Evolutionary conservation across 1,140 invertebrate species (phyloP), one percentile per base, ranked within the genome.

Genomic region (Sesamia nonagrioides): DNA sequence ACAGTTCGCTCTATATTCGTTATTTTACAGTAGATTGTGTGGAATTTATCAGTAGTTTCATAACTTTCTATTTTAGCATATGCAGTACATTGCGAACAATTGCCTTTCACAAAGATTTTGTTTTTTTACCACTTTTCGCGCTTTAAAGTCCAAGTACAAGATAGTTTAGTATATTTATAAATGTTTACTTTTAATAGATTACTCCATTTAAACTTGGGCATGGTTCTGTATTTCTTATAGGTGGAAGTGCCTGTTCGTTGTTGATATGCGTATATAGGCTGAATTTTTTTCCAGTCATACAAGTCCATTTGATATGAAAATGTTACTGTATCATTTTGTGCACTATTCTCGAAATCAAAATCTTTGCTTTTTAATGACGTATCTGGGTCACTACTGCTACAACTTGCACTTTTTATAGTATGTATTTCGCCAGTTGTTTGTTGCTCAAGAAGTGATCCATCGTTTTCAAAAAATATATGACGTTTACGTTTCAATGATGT

Each of bases 231-330:
- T 45, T 45, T 66, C 17, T 66, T 66, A 66, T 21, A 45, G 37
- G 61, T 45, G 37, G 7, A 42, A 45, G 37, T 66, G 9, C 37
- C 40, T 45, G 37, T 66, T 45, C 37, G 7, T 45, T 13, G 21
- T 6, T 45, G 61, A 5, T 45, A 45, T 45, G 40, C 40, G 13
- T 66, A 66, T 45, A 66, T 8, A 45, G 61, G 61, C 40, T 66
- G 61, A 45, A 66, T 45, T 66, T 66, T 45, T 54, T 66, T 66
- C 61, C 37, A 45, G 61, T 66, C 61, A 45, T 66, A 21, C 40
- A 66, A 11, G 17, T 66, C 61, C 61, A 66, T 63, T 63, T 63
- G 5, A 63, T 63, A 42, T 63, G 37, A 18, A 63, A 63, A 63
- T 63, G 60, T 63, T 63, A 9, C 9, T 63, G 60, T 63, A 9